These are phyloP conservation scores for Dryoscopus gambensis DNA, from an alignment of 2,113 vertebrate species.

Conservation along the genomic window DNA sequence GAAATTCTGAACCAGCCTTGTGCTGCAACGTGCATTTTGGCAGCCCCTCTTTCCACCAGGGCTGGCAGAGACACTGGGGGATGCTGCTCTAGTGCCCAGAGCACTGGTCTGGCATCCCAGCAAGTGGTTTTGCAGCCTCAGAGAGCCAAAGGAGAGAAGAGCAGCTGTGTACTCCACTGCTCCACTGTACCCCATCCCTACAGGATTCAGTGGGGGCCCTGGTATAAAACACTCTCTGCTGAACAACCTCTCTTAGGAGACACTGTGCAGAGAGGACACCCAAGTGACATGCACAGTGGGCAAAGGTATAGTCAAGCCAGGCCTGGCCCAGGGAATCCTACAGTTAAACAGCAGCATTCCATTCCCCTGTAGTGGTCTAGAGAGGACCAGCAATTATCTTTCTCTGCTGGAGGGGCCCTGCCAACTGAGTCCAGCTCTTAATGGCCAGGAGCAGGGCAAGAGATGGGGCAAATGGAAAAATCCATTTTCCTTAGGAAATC, in stretches of 20 bases:
- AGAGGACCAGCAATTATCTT: background rate
- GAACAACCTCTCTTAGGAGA: background rate
- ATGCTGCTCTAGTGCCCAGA: rapidly evolving
- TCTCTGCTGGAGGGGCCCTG: background rate
- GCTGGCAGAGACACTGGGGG: background rate
- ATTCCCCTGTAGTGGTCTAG: background rate
- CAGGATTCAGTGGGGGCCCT: rapidly evolving
- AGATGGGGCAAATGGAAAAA: background rate
- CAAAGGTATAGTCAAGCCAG: background rate
- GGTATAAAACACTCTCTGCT: background rate
- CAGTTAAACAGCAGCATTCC: background rate
- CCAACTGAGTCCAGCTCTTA: background rate
- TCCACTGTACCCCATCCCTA: background rate
- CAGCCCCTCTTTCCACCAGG: background rate
- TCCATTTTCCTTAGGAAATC: background rate
- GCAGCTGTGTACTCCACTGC: background rate
- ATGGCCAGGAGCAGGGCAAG: background rate
- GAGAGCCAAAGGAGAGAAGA: background rate
- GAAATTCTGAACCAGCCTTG: background rate
- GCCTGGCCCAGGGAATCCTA: background rate
- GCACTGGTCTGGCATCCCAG: background rate
- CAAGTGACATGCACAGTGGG: rapidly evolving
- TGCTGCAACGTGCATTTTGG: background rate
- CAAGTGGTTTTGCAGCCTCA: background rate
- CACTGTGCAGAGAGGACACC: background rate